phyloP scores from a whole-genome alignment of 1,140 invertebrate genomes.

The Philaenus spumarius region DNA sequence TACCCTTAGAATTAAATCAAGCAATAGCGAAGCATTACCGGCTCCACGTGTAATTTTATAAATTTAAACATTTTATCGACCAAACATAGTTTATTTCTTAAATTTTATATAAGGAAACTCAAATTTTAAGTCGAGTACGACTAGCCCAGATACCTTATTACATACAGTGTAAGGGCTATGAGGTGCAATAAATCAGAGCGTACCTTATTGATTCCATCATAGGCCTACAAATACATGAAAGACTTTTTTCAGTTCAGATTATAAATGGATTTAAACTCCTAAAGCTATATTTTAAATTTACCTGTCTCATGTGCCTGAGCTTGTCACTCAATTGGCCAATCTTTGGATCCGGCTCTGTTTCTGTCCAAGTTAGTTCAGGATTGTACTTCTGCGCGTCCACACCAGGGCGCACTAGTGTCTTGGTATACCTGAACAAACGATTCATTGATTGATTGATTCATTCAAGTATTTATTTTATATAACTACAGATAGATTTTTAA shows the following conservation, averaged over 20 bases:
- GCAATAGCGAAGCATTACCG: no score
- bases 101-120: not conserved
- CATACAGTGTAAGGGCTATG: not conserved
- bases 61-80: no score
- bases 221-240: not conserved
- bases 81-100: not conserved
- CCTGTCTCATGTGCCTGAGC: conserved; percentile 56
- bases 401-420: conserved; percentile 53
- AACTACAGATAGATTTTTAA: no score
- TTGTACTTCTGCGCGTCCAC: conserved; percentile 57
- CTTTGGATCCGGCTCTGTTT: conserved; percentile 43
- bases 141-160: not conserved
- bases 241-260: not conserved
- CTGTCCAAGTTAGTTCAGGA: conserved; percentile 50
- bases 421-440: conserved; percentile 49
- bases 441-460: conserved; percentile 58
- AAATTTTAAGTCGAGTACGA: not conserved
- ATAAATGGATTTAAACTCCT: not conserved
- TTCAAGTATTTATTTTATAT: conserved; percentile 32
- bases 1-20: no score
- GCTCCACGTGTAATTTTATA: no score
- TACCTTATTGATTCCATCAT: not conserved
- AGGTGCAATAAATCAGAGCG: not conserved
- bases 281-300: conserved; percentile 25
- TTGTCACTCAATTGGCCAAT: conserved; percentile 54